Conservation (phyloP, 2,888 invertebrate species). For the Drosophila koepferae region DNA sequence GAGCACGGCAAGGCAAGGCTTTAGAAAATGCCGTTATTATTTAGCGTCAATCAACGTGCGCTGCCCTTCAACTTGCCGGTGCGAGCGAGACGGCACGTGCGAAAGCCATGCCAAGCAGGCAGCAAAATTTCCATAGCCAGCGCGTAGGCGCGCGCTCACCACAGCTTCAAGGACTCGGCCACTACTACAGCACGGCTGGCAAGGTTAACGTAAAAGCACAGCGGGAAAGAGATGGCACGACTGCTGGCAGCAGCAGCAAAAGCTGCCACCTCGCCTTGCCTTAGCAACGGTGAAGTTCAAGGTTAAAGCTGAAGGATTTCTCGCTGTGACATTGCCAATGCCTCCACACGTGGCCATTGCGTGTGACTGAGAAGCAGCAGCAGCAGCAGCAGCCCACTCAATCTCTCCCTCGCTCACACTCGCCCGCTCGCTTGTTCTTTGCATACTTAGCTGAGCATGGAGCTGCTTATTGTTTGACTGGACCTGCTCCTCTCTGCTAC, state of each 20-base stretch:
- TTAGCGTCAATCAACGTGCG: conserved; percentile 61
- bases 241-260: conserved; percentile 17
- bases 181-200: conserved; percentile 31
- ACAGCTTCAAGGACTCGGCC: conserved; percentile 66
- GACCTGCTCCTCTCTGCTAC: conserved; percentile 43
- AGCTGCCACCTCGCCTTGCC: conserved; percentile 51
- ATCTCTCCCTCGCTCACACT: not conserved
- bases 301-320: conserved; percentile 77
- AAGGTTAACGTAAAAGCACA: conserved; percentile 72
- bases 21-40: conserved; percentile 56
- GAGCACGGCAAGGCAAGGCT: conserved; percentile 15
- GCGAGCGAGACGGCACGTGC: conserved; percentile 27
- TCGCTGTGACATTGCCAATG: conserved; percentile 58
- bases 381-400: not conserved
- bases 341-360: conserved; percentile 52
- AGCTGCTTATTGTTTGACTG: conserved; percentile 61
- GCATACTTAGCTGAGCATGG: conserved; percentile 71
- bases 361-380: conserved; percentile 35
- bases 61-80: conserved; percentile 38
- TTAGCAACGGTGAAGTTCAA: conserved; percentile 82
- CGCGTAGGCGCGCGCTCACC: conserved; percentile 49
- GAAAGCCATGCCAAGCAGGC: conserved; percentile 15
- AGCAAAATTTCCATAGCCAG: conserved; percentile 52
- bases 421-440: conserved; percentile 29
- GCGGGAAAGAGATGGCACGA: conserved; percentile 33